A percentile compares a stretch with the other conserved stretches of the same genome.
Conservation (phyloP, 2,113 vertebrate genomes). For the Ailuropoda melanoleuca region DNA sequence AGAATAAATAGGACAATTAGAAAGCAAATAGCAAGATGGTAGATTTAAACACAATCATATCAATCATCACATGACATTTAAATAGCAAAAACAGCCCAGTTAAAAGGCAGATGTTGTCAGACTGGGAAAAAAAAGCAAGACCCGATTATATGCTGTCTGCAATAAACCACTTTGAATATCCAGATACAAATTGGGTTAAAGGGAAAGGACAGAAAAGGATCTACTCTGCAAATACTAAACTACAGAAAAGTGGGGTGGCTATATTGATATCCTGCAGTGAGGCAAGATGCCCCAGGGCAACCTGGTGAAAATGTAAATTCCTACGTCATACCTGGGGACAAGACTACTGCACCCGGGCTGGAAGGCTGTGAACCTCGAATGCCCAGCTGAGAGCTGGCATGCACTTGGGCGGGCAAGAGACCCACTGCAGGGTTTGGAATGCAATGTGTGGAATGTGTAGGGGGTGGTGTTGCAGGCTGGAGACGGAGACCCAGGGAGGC, state of each 20-base stretch:
- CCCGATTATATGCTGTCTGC: background rate
- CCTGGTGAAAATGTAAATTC: background rate
- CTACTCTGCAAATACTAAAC: background rate
- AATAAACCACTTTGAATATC: background rate
- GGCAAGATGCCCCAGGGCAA: background rate
- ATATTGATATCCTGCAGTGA: background rate
- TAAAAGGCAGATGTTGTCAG: background rate
- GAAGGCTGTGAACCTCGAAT: background rate
- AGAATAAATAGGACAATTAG: background rate
- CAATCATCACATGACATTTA: background rate
- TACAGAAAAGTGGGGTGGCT: background rate
- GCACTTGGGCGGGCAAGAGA: background rate
- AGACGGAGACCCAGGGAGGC: background rate
- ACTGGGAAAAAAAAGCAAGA: background rate
- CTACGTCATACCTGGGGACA: background rate
- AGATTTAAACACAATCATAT: background rate
- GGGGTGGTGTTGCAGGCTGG: background rate
- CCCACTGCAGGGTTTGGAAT: background rate
- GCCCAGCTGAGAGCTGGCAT: background rate
- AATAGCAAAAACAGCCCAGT: background rate
- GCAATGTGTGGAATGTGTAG: background rate
- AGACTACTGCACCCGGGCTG: background rate
- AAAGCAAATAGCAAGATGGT: background rate
- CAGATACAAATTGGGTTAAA: background rate
- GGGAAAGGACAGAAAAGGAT: background rate